Evolutionary conservation across 2,113 vertebrate genomes (phyloP), one percentile per base, ranked within the genome.

Genomic region (Geothlypis trichas): DNA sequence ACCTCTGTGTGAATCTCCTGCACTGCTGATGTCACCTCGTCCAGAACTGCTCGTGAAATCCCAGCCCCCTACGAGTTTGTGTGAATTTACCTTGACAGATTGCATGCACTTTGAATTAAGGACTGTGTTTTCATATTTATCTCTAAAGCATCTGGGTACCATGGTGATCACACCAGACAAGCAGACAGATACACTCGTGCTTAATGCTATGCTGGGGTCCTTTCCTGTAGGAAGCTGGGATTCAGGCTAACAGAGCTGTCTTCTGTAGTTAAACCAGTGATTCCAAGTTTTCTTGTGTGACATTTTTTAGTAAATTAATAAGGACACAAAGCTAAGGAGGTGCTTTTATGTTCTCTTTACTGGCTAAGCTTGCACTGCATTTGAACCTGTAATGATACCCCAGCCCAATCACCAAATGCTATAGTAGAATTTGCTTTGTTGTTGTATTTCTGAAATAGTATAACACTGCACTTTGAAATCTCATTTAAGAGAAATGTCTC

Each of bases 141-240:
- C 71, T 95, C 8, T 79, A 69, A 88, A 93, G 81, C 89, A 67
- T 90, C 88, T 87, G 90, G 82, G 55, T 85, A 7, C 94, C 63
- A 90, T 96, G 74, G 87, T 93, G 87, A 93, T 76, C 51, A 44
- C 30, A 52, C 68, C 67, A 66, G 62, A 74, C 49, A 73, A 54
- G 46, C 82, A 91, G 68, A 61, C 35, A 37, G 74, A 69, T 83
- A n/a, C 67, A 80, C 71, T 54, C 66, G 51, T 20, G 18, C 63
- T 42, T 73, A 47, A 17, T 76, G n/a, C 55, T 57, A 0, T 51
- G 39, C 79, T 51, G 81, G 46, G 13, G 28, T 66, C 52, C 42
- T 85, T 54, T 92, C 73, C 68, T 13, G 2, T 52, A 5, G 52
- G 23, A 82, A 76, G 49, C 4, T 37, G 11, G 37, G 17, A 66